Percentiles rank a stretch among this genome's conserved stretches.
Evolutionary conservation across 2,888 invertebrate genomes (phyloP).

Genomic region (Vesta saturnalis): DNA sequence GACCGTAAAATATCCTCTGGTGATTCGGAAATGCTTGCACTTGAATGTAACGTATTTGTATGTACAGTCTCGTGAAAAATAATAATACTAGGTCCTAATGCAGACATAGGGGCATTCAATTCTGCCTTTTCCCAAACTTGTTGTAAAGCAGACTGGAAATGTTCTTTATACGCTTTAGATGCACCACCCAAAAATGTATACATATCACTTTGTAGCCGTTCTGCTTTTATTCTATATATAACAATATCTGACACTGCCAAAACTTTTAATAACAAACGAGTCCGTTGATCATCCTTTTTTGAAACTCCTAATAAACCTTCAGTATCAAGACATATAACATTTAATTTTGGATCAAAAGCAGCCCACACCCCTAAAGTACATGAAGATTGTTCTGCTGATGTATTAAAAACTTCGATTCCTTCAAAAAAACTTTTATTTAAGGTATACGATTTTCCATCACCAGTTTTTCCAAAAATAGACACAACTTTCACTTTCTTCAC

Average conservation of each 20-base stretch:
- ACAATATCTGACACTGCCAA: slow-evolving; percentile 85
- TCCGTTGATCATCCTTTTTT: slow-evolving; percentile 70
- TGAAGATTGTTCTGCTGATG: slow-evolving; percentile 73
- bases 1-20: slow-evolving; percentile 71
- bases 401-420: slow-evolving; percentile 71
- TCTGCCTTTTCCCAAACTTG: slow-evolving; percentile 50
- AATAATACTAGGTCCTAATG: slow-evolving; percentile 77
- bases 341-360: slow-evolving; percentile 72
- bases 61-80: slow-evolving; percentile 83
- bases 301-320: slow-evolving; percentile 78
- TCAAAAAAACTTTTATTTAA: slow-evolving; percentile 76
- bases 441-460: slow-evolving; percentile 84
- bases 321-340: slow-evolving; percentile 79
- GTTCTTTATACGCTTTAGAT: slow-evolving; percentile 76
- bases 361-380: slow-evolving; percentile 85
- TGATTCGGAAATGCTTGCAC: slow-evolving; percentile 67
- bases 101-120: slow-evolving; percentile 58
- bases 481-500: slow-evolving; percentile 77
- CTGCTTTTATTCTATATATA: slow-evolving; percentile 79
- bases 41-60: slow-evolving; percentile 71
- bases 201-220: slow-evolving; percentile 79
- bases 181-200: slow-evolving; percentile 81
- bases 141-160: slow-evolving; percentile 72
- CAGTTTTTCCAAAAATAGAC: slow-evolving; percentile 86
- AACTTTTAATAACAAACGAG: slow-evolving; percentile 77